Evolutionary conservation across 2,797 vertebrate species (phyloP), one percentile per base, ranked within the genome.

Genomic region (Stomatorhinus walkeri): DNA sequence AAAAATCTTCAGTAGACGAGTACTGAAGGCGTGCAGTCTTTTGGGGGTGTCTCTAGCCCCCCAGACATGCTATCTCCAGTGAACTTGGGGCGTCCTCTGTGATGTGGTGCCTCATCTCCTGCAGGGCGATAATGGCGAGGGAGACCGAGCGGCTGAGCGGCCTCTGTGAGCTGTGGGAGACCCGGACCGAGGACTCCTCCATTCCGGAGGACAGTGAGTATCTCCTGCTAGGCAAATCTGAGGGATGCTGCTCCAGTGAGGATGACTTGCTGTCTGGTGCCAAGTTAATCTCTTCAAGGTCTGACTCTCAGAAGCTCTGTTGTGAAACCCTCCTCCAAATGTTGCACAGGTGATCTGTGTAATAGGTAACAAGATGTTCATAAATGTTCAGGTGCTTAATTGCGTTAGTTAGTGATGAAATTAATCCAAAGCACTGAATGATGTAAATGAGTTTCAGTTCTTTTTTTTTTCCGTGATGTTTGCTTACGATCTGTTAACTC

Each of bases 181-280:
- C 85, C 22, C 96, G 95, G 89, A 93, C 96, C 40, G 96, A 97
- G 14, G 92, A 96, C 87, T 28, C 91, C 51, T 96, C 97, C 86
- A 96, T 99, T 88, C 97, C 98, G 56, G 98, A 98, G 92, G 97
- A 98, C 83, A 97, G 98, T 99, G 91, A 96, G 97, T 92, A 5
- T 72, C 19, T 87, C 14, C 54, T 43, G 28, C 40, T 43, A 46
- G 43, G 3, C 16, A 81, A 12, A 36, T 14, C 10, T 2, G 64
- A 5, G 64, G 4, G 24, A 4, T 68, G 64, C 24, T 2, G n/a
- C n/a, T 22, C n/a, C 56, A 2, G 56, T 22, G 5, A 59, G 56
- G 56, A 9, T 1, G 56, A n/a, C 2, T 43, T n/a, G 14, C 76
- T 19, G 36, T 19, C 76, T 48, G 32, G 28, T 19, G 32, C 14